These are phyloP conservation scores for Epirrita christyi DNA, from an alignment of 2,888 invertebrate genomes.

Conservation along the genomic window DNA sequence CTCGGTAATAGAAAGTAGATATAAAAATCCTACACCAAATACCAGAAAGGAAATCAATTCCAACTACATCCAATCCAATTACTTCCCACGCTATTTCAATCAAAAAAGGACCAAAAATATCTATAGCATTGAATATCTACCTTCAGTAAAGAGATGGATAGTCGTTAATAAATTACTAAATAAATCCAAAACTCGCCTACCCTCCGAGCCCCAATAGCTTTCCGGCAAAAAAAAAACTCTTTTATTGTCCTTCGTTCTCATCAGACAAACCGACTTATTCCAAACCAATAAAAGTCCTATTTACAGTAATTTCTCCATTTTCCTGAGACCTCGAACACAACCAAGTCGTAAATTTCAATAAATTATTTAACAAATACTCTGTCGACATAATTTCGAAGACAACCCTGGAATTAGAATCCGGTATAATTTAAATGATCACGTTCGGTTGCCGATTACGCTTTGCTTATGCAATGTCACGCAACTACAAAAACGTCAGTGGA, in stretches of 20 bases:
- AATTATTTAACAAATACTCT: slow-evolving; percentile 36
- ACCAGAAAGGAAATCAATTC: neutral
- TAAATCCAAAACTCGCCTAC: slow-evolving; percentile 44
- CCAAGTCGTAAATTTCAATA: slow-evolving; percentile 40
- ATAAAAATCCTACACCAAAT: too few relatives aligned
- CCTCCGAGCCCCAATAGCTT: slow-evolving; percentile 38
- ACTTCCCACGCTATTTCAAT: slow-evolving; percentile 14
- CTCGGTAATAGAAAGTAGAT: too few relatives aligned
- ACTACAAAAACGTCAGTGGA: slow-evolving; percentile 28
- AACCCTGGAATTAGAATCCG: slow-evolving; percentile 17
- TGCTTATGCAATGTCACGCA: slow-evolving; percentile 25
- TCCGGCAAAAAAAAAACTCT: slow-evolving; percentile 37
- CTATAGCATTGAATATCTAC: neutral
- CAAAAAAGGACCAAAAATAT: slow-evolving; percentile 3
- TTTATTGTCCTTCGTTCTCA: slow-evolving; percentile 48
- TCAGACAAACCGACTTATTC: slow-evolving; percentile 42
- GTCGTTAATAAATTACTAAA: slow-evolving; percentile 46
- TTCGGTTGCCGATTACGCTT: slow-evolving; percentile 9
- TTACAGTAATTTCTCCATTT: slow-evolving; percentile 40
- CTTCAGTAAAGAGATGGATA: slow-evolving; percentile 33
- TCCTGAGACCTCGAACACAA: slow-evolving; percentile 33
- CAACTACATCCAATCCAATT: neutral
- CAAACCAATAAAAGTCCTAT: slow-evolving; percentile 47
- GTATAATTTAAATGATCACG: slow-evolving; percentile 19
- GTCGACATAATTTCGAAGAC: slow-evolving; percentile 14